phyloP scores from a whole-genome alignment of 2,888 invertebrate species.

The Phalera bucephala region DNA sequence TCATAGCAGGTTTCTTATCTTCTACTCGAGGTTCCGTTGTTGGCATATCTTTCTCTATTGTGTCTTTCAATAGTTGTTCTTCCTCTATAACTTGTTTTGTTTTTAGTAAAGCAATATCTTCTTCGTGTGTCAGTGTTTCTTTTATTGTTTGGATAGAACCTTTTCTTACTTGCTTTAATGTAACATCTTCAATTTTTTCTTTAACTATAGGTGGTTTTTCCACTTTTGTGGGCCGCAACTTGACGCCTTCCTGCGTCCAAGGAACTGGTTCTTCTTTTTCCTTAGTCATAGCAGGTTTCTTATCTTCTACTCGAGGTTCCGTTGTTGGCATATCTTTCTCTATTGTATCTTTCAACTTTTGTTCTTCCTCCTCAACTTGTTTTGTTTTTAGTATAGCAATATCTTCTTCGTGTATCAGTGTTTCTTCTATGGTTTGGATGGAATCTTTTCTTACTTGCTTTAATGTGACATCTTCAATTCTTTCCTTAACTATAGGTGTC shows the following conservation, averaged over 20 bases:
- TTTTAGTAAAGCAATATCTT: slow-evolving; percentile 83
- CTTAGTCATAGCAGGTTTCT: slow-evolving; percentile 4
- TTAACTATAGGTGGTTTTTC: slow-evolving; percentile 79
- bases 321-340: slow-evolving; percentile 11
- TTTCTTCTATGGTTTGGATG: slow-evolving; percentile 54
- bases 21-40: slow-evolving; percentile 6
- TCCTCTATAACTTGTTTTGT: slow-evolving; percentile 29
- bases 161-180: slow-evolving; percentile 61
- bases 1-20: slow-evolving; percentile 8
- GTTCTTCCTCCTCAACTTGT: no score
- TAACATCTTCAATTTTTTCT: slow-evolving; percentile 76
- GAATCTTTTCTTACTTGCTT: slow-evolving; percentile 64
- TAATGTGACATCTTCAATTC: slow-evolving; percentile 68
- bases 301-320: slow-evolving; percentile 33
- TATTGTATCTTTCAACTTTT: no score
- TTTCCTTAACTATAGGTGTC: slow-evolving; percentile 78
- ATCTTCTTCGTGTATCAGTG: no score
- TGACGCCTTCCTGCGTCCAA: slow-evolving; percentile 86
- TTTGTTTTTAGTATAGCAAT: no score
- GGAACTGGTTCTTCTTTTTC: slow-evolving; percentile 33
- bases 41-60: slow-evolving; percentile 8
- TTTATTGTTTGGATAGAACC: slow-evolving; percentile 58
- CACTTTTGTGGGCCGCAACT: slow-evolving; percentile 83
- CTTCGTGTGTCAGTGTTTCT: slow-evolving; percentile 76
- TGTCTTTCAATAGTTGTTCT: slow-evolving; percentile 1